Conservation (phyloP, 2,797 vertebrate genomes). For the Otolemur crassicaudatus region DNA sequence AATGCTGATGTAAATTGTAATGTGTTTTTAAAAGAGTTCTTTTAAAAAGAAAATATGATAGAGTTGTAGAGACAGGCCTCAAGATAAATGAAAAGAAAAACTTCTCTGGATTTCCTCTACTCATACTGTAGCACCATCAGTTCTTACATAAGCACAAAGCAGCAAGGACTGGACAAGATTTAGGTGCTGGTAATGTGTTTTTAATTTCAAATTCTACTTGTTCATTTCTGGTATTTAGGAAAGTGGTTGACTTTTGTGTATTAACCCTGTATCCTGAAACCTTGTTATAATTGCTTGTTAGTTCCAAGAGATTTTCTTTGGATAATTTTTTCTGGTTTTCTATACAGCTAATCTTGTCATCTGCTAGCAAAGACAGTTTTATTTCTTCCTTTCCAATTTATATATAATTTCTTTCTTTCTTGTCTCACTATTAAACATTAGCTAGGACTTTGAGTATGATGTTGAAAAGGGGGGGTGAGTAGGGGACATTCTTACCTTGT, state of each 20-base stretch:
- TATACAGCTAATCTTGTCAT: not conserved
- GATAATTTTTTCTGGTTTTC: not conserved
- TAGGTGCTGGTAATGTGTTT: slow-evolving; percentile 81
- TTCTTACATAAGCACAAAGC: slow-evolving; percentile 86
- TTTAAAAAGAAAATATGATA: slow-evolving; percentile 77
- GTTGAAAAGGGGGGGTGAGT: not conserved
- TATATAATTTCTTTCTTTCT: not conserved
- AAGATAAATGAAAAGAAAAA: slow-evolving; percentile 51
- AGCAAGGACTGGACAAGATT: slow-evolving; percentile 88
- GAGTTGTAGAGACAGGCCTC: slow-evolving; percentile 88
- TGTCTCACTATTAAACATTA: not conserved
- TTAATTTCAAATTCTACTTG: not conserved
- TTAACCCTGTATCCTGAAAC: not conserved
- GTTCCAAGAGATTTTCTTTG: not conserved
- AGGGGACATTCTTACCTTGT: not conserved
- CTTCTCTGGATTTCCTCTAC: slow-evolving; percentile 89
- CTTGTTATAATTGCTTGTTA: not conserved
- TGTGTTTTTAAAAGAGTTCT: not conserved
- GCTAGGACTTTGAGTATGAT: not conserved
- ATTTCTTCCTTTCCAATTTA: not conserved
- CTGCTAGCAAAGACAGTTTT: not conserved
- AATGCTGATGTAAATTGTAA: not conserved
- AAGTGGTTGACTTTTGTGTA: not conserved
- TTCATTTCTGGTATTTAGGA: not conserved
- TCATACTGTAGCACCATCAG: slow-evolving; percentile 83